Evolutionary conservation across 2,113 vertebrate genomes (phyloP).

Genomic region (Silurus meridionalis): DNA sequence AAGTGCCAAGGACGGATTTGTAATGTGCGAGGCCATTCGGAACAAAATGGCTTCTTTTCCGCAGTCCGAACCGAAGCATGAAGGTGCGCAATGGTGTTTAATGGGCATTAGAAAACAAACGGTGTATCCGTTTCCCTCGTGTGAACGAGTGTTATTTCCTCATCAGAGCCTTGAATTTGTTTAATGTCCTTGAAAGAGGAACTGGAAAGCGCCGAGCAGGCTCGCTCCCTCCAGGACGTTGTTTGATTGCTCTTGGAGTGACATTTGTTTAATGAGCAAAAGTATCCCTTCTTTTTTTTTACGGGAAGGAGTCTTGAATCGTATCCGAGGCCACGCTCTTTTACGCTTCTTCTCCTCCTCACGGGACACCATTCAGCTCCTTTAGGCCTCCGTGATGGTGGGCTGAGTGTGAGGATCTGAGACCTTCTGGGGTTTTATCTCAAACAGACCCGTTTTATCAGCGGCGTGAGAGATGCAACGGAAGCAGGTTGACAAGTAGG

Average conservation of each 20-base stretch:
- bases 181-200: slow-evolving; percentile 50
- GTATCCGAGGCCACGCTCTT: neutral
- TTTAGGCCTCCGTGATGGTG: slow-evolving; percentile 23
- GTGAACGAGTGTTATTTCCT: slow-evolving; percentile 35
- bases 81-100: slow-evolving; percentile 20
- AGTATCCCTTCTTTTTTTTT: slow-evolving; percentile 25
- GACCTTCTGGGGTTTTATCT: neutral
- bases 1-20: neutral
- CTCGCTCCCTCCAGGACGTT: slow-evolving; percentile 38
- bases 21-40: slow-evolving; percentile 18
- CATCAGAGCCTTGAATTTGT: slow-evolving; percentile 41
- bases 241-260: slow-evolving; percentile 46
- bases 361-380: slow-evolving; percentile 8
- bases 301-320: neutral
- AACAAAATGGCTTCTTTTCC: slow-evolving; percentile 12
- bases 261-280: slow-evolving; percentile 53
- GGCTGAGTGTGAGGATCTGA: slow-evolving; percentile 3
- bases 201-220: slow-evolving; percentile 27
- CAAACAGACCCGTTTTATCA: slow-evolving; percentile 41
- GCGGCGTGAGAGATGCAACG: slow-evolving; percentile 24
- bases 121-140: slow-evolving; percentile 20
- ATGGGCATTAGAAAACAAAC: slow-evolving; percentile 43
- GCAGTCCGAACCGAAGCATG: neutral
- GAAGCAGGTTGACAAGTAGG: slow-evolving; percentile 37
- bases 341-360: neutral